Evolutionary conservation across 1,140 invertebrate genomes (phyloP), one percentile per base, ranked within the genome.

Genomic region (Centruroides sculpturatus): DNA sequence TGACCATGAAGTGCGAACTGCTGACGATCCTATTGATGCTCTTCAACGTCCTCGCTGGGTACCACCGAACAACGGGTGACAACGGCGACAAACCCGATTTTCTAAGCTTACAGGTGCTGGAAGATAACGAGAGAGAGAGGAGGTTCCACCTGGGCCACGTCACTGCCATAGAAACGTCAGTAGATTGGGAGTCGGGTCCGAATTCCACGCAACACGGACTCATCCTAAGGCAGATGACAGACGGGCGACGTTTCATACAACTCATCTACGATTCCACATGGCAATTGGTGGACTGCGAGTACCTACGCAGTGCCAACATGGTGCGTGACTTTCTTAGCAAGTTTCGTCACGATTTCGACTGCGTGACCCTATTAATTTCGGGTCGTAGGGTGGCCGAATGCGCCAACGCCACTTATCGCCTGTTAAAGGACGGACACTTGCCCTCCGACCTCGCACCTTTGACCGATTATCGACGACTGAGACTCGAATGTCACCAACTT

Each of bases 221-320:
- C 12, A 78, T 77, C 57, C 76, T 85, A 4, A 79, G 82, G 13
- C 83, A 86, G 71, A 69, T 85, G 56, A 80, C 81, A 4, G 79
- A 83, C 64, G 81, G 82, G 23, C 73, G 73, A 57, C 78, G 80
- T 5, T 77, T 86, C 67, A 77, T 86, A 9, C 83, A 85, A 71
- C 69, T 84, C 11, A 84, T 86, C 59, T 84, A 83, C 75, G 75
- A 79, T 13, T 74, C 75, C 59, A 73, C 76, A 49, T 60, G 61
- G 63, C 71, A 73, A 36, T 71, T 85, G 8, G 74, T 79, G 66
- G 83, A 85, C 70, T 86, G 84, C 68, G 82, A 85, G 70, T 80
- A 80, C 66, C 70, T 83, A 35, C 73, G 76, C 3, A 75, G 50
- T 5, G 41, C 47, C 11, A 53, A 75, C 66, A 71, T 75, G 35